Base-by-base conservation (phyloP, 1,140 invertebrate species). In the Drosophila insularis region DNA sequence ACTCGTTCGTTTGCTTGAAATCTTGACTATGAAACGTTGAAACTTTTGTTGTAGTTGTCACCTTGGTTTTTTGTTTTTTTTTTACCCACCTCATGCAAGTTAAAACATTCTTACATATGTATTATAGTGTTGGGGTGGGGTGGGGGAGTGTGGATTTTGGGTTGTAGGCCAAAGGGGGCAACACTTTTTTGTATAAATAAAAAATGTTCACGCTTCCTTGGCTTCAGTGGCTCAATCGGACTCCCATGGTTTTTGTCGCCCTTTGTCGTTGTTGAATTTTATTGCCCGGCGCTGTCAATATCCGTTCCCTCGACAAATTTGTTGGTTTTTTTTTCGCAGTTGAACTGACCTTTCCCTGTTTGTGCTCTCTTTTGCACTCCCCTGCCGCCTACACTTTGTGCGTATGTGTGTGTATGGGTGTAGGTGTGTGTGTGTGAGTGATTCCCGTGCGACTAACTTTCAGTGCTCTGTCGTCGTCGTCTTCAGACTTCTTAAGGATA, bases 401-500 rank as follows among this genome's bases (percentile, higher is more conserved):
- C 13, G 39, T 40, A 4, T 0, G 4, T 14, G n/a, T 43, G 40
- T 17, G 6, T 14, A 6, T 43, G 14, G 21, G 43, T 21, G 43
- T 21, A 17, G 21, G 43, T 14, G 14, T 43, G 14, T 50, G 43
- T 21, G 43, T 21, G 43, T 50, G 43, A 21, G 43, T 62, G 60
- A 62, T 62, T 62, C 60, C 60, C 60, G 19, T 46, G 60, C 21
- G 60, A 23, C 60, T 43, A 23, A 46, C 17, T 21, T 50, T 50
- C 10, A 2, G 17, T 21, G 43, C 19, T 39, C 60, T 27, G 27
- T 27, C 8, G 39, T 27, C 8, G 39, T 31, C 58, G 7, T 23
- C 39, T 43, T 6, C 37, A 11, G 39, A 8, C 23, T 69, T 74
- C 79, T 78, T 74, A 78, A 86, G 81, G 78, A 85, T 78, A 71